A percentile compares a stretch with the other conserved stretches of the same genome.
phyloP scores from a whole-genome alignment of 1,140 invertebrate species.

The Gryon sp. region DNA sequence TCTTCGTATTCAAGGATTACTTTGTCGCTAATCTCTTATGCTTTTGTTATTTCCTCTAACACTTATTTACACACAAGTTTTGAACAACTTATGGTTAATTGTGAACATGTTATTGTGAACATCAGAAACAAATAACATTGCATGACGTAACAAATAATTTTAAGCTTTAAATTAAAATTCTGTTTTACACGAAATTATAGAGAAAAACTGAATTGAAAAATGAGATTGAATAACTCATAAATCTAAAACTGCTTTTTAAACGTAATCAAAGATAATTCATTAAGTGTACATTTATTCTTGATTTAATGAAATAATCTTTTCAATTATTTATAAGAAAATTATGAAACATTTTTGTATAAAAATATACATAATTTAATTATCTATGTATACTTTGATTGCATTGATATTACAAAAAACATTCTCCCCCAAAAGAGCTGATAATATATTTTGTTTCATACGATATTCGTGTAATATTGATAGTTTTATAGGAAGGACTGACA shows the following conservation, averaged over 20 bases:
- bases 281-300: no score
- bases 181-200: neutral
- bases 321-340: no score
- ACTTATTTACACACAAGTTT: conserved; percentile 17
- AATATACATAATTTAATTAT: no score
- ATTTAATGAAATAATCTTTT: no score
- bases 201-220: neutral
- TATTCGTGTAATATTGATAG: conserved; percentile 1
- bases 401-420: conserved; percentile 22
- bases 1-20: neutral
- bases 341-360: no score
- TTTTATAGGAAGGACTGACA: conserved; percentile 34
- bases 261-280: no score
- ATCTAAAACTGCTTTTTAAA: no score
- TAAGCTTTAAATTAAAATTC: conserved; percentile 15
- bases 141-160: conserved; percentile 10
- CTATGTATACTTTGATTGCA: no score
- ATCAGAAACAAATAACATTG: conserved; percentile 23
- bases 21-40: neutral
- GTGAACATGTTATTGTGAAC: conserved; percentile 14
- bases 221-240: neutral
- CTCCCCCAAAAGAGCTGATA: no score
- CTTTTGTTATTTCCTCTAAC: neutral
- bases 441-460: no score
- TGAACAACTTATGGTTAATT: neutral